phyloP scores from a whole-genome alignment of 2,888 invertebrate genomes.

The Dorcus hopei region DNA sequence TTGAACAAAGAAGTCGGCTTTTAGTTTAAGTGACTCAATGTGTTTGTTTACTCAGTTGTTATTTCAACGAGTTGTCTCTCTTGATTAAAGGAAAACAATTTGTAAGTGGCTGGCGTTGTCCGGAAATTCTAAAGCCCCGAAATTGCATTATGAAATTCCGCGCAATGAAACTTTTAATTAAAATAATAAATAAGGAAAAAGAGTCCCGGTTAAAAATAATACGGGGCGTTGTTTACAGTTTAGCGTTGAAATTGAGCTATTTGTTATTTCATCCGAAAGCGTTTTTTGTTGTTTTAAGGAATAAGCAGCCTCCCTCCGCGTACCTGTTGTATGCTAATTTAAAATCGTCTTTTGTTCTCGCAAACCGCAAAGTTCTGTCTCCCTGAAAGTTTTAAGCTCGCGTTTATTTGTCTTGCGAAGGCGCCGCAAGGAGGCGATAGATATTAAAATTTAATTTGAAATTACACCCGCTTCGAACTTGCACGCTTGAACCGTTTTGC shows the following conservation, averaged over 20 bases:
- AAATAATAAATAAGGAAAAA: too few relatives aligned
- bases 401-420: conserved; percentile 30
- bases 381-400: conserved; percentile 32
- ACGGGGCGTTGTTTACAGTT: too few relatives aligned
- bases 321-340: conserved; percentile 43
- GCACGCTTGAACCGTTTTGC: conserved; percentile 7
- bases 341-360: conserved; percentile 37
- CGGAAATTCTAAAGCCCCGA: too few relatives aligned
- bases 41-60: too few relatives aligned
- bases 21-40: too few relatives aligned
- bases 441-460: conserved; percentile 42
- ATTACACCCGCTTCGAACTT: conserved; percentile 22
- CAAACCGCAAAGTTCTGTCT: conserved; percentile 32
- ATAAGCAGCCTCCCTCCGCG: conserved; percentile 10
- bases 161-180: too few relatives aligned
- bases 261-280: conserved; percentile 20
- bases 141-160: too few relatives aligned
- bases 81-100: too few relatives aligned
- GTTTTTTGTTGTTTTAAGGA: conserved; percentile 14
- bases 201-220: too few relatives aligned
- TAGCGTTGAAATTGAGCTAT: neutral
- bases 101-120: too few relatives aligned
- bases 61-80: too few relatives aligned
- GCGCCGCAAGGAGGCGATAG: conserved; percentile 24
- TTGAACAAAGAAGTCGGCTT: too few relatives aligned